Base-by-base conservation (phyloP, 2,888 invertebrate genomes). In the Brenthis ino region DNA sequence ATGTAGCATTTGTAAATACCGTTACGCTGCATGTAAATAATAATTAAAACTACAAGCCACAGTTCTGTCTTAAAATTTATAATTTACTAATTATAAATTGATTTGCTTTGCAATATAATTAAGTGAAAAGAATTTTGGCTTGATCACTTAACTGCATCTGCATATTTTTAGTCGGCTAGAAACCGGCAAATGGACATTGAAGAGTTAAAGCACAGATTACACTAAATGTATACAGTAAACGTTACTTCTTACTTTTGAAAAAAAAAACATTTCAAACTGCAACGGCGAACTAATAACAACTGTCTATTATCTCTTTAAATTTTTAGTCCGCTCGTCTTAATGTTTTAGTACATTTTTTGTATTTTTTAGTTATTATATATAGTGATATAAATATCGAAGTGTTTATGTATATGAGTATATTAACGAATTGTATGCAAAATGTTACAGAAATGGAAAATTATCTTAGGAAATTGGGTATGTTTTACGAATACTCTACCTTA, bases 401-500 rank as follows among this genome's bases (percentile, higher is more conserved):
- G 37, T 37, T n/a, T 56, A 48, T 67, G 37, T 12, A 37, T 37
- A 67, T 20, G 33, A 16, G 50, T 28, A 48, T 5, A 12, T 28
- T 54, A 60, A 51, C 53, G 48, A 55, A 56, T 60, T 55, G 14
- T 47, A 47, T 65, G 57, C 75, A 86, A 72, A 77, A 90, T 91
- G 91, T 80, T 89, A 76, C 81, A 82, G 63, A 90, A 88, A 81
- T 93, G 93, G 93, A 91, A 89, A 81, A 77, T 64, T 72, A 91
- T 93, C 76, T 81, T 93, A 69, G 81, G 77, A 70, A 91, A 91
- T 77, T 93, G 93, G 93, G 93, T 92, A 83, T 83, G 85, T 75
- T 56, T 60, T 60, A 54, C 14, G 47, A 37, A 37, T 37, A 53
- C 43, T 37, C 43, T 48, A 57, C 51, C 57, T 53, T 50, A 47